These are phyloP conservation scores for Cephus nigrinus DNA, from an alignment of 2,888 invertebrate genomes.

Conservation along the genomic window DNA sequence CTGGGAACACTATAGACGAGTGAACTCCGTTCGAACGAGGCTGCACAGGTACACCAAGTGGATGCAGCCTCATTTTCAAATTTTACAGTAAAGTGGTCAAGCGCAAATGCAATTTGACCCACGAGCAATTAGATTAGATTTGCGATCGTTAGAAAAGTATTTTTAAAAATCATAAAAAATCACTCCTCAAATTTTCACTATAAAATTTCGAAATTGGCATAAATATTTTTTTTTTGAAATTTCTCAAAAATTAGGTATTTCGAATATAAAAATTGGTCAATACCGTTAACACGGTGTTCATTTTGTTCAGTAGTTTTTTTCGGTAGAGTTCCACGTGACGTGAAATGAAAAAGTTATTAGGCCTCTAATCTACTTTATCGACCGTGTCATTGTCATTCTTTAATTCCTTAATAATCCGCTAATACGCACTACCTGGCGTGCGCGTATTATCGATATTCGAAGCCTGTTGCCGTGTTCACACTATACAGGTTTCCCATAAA, in stretches of 20 bases:
- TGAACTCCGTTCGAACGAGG: not conserved
- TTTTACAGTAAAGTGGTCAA: not conserved
- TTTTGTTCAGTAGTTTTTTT: too few species aligned
- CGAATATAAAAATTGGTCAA: too few species aligned
- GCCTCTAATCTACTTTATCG: not conserved
- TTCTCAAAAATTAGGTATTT: too few species aligned
- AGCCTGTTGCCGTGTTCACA: slow-evolving; percentile 11
- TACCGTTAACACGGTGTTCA: rapidly evolving
- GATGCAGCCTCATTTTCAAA: not conserved
- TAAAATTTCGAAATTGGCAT: too few species aligned
- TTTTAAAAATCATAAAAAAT: too few species aligned
- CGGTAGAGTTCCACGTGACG: too few species aligned
- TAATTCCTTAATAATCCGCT: not conserved
- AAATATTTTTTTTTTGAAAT: too few species aligned
- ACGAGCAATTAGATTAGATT: too few species aligned
- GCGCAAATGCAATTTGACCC: not conserved
- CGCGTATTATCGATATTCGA: slow-evolving; percentile 16
- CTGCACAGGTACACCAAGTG: not conserved
- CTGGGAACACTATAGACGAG: not conserved
- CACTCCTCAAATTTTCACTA: too few species aligned
- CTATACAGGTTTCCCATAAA: slow-evolving; percentile 14
- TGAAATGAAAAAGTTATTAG: too few species aligned
- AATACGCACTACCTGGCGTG: not conserved
- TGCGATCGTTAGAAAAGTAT: too few species aligned
- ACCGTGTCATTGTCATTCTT: not conserved